These are phyloP conservation scores for Stictocephala bisonia DNA, from an alignment of 2,888 invertebrate genomes.

Conservation along the genomic window DNA sequence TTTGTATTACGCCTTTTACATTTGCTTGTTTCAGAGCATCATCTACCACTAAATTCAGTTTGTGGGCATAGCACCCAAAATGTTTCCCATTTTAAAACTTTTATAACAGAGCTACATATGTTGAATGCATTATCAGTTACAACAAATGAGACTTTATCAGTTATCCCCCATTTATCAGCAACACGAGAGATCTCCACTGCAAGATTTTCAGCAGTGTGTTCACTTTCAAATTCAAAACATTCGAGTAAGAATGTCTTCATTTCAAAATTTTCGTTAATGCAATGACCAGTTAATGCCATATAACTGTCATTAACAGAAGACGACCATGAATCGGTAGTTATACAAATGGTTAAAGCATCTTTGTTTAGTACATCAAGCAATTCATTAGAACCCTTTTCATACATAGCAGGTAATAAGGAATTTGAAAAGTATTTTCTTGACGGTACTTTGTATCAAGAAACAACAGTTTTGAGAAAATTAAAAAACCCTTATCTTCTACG, in stretches of 20 bases:
- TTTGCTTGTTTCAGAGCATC: too few species aligned
- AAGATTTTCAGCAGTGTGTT: constrained; percentile 59
- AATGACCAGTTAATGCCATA: constrained; percentile 59
- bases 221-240: constrained; percentile 51
- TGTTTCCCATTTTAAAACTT: constrained; percentile 53
- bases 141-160: constrained; percentile 58
- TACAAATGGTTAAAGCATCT: too few species aligned
- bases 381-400: too few species aligned
- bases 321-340: constrained; percentile 62
- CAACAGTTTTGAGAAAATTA: too few species aligned
- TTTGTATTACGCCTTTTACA: too few species aligned
- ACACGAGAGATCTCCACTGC: constrained; percentile 55
- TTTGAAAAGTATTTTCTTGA: too few species aligned
- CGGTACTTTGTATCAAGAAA: too few species aligned
- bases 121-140: constrained; percentile 56
- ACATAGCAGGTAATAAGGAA: too few species aligned
- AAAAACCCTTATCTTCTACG: too few species aligned
- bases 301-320: constrained; percentile 59
- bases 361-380: too few species aligned
- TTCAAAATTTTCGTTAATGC: constrained; percentile 56
- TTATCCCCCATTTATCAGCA: constrained; percentile 57
- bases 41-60: constrained; percentile 14
- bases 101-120: constrained; percentile 39
- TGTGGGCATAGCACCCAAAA: constrained; percentile 52
- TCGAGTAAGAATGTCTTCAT: constrained; percentile 55